Evolutionary conservation across 2,113 vertebrate species (phyloP), one percentile per base, ranked within the genome.

Genomic region (Eublepharis macularius): DNA sequence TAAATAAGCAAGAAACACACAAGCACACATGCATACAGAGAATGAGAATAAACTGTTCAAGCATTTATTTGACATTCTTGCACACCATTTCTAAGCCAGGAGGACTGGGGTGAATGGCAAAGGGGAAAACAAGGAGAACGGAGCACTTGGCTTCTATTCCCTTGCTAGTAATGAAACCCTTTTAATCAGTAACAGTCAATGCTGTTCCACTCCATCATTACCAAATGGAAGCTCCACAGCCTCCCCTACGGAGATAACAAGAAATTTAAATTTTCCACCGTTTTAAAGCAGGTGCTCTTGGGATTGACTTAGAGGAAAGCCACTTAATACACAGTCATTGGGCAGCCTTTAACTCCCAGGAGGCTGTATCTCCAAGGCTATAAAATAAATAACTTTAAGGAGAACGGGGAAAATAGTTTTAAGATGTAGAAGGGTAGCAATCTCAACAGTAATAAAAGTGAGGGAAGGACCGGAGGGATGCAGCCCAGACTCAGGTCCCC

Each of bases 241-340:
- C 82, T 89, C 85, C 91, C 94, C 94, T 79, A 90, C 1, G 21
- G 94, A 92, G 91, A 51, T 78, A 91, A 93, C 94, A 94, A 90
- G 93, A 92, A 81, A 92, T 94, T 93, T 93, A 94, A 94, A 93
- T 94, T 94, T 93, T 89, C 91, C 66, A 90, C 87, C 82, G 88
- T 92, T 92, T 91, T 93, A 93, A 89, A 89, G 90, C 84, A 93
- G 92, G 90, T 93, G 84, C 92, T 91, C 90, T 93, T 89, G 85
- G 80, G 82, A 93, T 76, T 1, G 12, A 81, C 88, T 92, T 87
- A 49, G 82, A 92, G 81, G 81, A 94, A 0, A 68, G 54, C 83
- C 90, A 88, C 91, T 92, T 87, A 66, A 86, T 87, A 91, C 81
- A 89, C 87, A 94, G 87, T 89, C 90, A 89, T 91, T 86, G 93